Percentiles rank a stretch among this genome's conserved stretches.
Evolutionary conservation across 2,888 invertebrate species (phyloP).

Genomic region (Phorcus lineatus): DNA sequence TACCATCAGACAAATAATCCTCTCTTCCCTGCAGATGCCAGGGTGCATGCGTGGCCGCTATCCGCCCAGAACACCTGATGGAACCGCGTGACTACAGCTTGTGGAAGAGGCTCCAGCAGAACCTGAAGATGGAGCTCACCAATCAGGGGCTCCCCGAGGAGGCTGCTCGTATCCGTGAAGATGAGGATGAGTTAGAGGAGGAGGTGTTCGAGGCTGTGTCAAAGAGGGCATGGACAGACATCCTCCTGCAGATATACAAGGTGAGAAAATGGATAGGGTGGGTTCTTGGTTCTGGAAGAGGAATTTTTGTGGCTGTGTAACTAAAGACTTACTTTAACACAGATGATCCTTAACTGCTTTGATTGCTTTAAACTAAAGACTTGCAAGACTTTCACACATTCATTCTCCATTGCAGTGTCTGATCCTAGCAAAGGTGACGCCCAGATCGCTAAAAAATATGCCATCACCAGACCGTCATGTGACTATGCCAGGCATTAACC

Average conservation of each 20-base stretch:
- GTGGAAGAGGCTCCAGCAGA: conserved; percentile 72
- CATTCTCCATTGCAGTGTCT: conserved; percentile 59
- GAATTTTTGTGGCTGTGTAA: too few species aligned
- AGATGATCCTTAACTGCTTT: neutral
- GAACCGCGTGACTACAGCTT: conserved; percentile 69
- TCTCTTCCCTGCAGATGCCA: conserved; percentile 63
- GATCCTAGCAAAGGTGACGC: conserved; percentile 72
- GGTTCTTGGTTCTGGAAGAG: too few species aligned
- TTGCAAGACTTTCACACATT: too few species aligned
- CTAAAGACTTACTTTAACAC: too few species aligned
- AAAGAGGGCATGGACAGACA: conserved; percentile 74
- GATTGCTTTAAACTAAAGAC: neutral
- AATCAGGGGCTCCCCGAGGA: conserved; percentile 53
- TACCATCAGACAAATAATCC: neutral
- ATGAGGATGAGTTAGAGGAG: conserved; percentile 68
- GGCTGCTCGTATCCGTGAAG: conserved; percentile 50
- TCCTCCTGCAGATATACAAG: conserved; percentile 74
- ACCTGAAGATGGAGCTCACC: conserved; percentile 52
- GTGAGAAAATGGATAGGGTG: conserved; percentile 42
- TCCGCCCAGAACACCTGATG: conserved; percentile 75
- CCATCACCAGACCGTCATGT: conserved; percentile 62
- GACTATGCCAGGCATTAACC: conserved; percentile 67
- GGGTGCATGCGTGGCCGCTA: conserved; percentile 73
- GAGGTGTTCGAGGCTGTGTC: conserved; percentile 75
- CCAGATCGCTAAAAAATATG: conserved; percentile 66